Conservation (phyloP, 2,888 invertebrate species). For the Eulithis prunata region DNA sequence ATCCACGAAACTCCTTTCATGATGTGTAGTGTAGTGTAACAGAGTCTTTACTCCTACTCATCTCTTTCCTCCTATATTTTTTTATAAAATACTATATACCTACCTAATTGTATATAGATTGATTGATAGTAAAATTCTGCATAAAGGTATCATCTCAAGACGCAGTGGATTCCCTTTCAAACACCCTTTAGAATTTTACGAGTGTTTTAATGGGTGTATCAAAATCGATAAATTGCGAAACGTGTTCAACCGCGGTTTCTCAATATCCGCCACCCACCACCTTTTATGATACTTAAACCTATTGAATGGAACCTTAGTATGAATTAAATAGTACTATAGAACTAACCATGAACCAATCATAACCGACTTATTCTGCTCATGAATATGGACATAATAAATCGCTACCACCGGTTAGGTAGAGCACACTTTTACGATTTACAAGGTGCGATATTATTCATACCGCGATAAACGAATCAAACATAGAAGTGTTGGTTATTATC, state of each 20-base stretch:
- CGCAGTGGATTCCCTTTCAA: not conserved
- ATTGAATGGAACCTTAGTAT: constrained; percentile 29
- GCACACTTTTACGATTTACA: constrained; percentile 2
- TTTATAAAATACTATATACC: not conserved
- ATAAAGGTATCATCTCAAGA: not conserved
- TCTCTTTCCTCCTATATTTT: not conserved
- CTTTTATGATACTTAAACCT: constrained; percentile 42
- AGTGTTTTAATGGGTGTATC: constrained; percentile 44
- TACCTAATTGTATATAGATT: not conserved
- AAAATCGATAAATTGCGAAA: constrained; percentile 64
- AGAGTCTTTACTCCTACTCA: not conserved
- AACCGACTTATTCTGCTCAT: constrained; percentile 32
- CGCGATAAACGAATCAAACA: constrained; percentile 37
- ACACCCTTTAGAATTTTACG: constrained; percentile 17
- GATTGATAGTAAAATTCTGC: not conserved
- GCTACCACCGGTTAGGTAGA: constrained; percentile 15
- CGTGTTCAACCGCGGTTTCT: constrained; percentile 52
- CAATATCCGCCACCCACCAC: constrained; percentile 65
- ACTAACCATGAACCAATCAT: constrained; percentile 28
- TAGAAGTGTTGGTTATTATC: constrained; percentile 42
- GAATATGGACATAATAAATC: constrained; percentile 32
- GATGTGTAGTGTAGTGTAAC: not conserved
- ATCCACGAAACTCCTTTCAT: not conserved
- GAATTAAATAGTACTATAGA: constrained; percentile 19
- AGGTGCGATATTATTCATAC: constrained; percentile 24